A percentile compares a stretch with the other conserved stretches of the same genome.
Conservation (phyloP, 2,797 vertebrate species). For the Helostoma temminkii region DNA sequence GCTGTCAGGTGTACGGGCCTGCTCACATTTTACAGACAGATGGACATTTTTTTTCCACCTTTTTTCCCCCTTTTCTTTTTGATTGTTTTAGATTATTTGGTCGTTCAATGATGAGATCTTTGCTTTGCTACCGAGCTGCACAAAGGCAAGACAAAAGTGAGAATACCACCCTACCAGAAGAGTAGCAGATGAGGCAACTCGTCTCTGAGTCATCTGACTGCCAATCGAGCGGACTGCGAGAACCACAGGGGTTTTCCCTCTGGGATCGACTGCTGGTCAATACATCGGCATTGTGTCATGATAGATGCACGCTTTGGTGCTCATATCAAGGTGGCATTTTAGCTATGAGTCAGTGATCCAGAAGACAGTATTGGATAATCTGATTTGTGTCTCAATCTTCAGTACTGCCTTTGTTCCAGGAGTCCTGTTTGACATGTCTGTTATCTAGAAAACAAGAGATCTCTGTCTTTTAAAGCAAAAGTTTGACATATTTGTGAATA, state of each 20-base stretch:
- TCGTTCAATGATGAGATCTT: conserved; percentile 10
- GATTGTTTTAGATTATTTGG: conserved; percentile 12
- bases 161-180: neutral
- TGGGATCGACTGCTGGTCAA: conserved; percentile 54
- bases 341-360: conserved; percentile 70
- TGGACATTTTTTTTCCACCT: conserved; percentile 35
- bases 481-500: conserved; percentile 13
- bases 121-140: conserved; percentile 19
- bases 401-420: conserved; percentile 24
- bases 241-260: conserved; percentile 40
- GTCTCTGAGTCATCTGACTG: conserved; percentile 47
- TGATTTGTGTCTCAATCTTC: conserved; percentile 65
- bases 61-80: conserved; percentile 1
- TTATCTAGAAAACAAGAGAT: conserved; percentile 11
- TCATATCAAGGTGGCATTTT: conserved; percentile 72
- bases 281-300: conserved; percentile 75
- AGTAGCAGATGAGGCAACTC: conserved; percentile 17
- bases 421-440: conserved; percentile 19
- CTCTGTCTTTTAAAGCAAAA: neutral
- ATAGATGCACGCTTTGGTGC: conserved; percentile 55
- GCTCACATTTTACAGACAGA: conserved; percentile 49
- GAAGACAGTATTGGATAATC: conserved; percentile 59
- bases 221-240: conserved; percentile 29
- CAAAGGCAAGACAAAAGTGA: conserved; percentile 16
- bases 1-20: conserved; percentile 36